Conservation (phyloP, 2,113 vertebrate species). For the Antechinus stuartii region DNA sequence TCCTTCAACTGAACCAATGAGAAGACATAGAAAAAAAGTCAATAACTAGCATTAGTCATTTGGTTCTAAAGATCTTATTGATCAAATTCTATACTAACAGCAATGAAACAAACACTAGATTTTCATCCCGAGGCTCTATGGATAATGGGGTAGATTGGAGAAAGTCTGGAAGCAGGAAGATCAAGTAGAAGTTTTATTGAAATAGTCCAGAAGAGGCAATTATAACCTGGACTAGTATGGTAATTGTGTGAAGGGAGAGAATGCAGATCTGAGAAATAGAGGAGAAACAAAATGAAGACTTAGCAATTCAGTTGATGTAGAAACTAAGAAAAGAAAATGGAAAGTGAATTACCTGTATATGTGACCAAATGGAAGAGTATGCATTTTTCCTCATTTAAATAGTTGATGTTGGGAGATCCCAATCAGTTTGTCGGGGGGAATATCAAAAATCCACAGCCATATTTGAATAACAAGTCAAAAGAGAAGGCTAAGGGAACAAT, state of each 20-base stretch:
- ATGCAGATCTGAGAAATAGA: neutral
- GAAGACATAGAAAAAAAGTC: neutral
- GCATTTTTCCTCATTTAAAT: neutral
- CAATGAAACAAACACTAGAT: neutral
- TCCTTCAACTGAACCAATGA: neutral
- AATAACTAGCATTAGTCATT: neutral
- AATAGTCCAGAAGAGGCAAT: neutral
- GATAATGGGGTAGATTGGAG: neutral
- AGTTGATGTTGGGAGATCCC: neutral
- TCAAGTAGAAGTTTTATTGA: neutral
- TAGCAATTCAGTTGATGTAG: neutral
- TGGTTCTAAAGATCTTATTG: neutral
- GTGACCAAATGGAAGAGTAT: neutral
- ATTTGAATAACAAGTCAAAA: neutral
- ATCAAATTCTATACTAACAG: neutral
- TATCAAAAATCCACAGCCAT: neutral
- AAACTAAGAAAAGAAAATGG: neutral
- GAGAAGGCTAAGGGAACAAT: neutral
- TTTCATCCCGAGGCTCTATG: slow-evolving; percentile 27
- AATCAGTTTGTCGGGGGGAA: neutral
- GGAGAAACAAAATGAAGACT: neutral
- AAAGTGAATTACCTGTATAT: neutral
- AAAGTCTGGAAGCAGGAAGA: neutral
- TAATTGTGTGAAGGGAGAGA: neutral
- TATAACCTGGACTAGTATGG: neutral